Evolutionary conservation across 23 tunicate genomes (phyloP).

Genomic region (Trididemnum nubilum): DNA sequence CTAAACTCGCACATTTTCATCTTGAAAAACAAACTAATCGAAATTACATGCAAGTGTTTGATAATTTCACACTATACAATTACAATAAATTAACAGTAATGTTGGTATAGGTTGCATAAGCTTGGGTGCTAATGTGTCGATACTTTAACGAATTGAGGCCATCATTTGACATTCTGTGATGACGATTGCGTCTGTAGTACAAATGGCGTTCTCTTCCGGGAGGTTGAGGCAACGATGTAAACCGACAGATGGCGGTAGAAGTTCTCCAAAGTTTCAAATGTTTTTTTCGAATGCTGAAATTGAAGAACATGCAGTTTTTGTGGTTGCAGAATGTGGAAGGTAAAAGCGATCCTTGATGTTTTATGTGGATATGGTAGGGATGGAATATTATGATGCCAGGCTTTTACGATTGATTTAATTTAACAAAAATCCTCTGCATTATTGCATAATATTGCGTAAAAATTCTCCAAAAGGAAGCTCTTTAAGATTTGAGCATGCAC

Average conservation of each 20-base stretch:
- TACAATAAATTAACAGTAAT: conserved; percentile 2
- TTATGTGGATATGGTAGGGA: too few relatives aligned
- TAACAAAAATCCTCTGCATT: too few relatives aligned
- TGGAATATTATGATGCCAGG: too few relatives aligned
- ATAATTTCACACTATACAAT: too few relatives aligned
- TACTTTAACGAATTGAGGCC: conserved; percentile 38
- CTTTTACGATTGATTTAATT: too few relatives aligned
- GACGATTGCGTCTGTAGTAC: conserved; percentile 4
- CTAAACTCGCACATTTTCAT: too few relatives aligned
- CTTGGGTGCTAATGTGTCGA: background rate
- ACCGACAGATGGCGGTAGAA: conserved; percentile 28
- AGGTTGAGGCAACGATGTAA: conserved; percentile 41
- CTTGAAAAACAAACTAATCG: too few relatives aligned
- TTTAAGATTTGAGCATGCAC: too few relatives aligned
- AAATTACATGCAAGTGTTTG: too few relatives aligned
- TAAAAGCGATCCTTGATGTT: too few relatives aligned
- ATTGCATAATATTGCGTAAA: too few relatives aligned
- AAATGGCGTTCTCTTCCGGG: conserved; percentile 25
- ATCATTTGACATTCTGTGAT: conserved; percentile 14
- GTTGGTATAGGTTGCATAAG: conserved; percentile 16
- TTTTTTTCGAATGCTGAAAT: conserved; percentile 8
- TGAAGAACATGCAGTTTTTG: background rate
- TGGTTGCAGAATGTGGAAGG: background rate
- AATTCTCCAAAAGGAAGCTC: too few relatives aligned
- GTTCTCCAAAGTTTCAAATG: conserved; percentile 29